Conservation (phyloP, 2,888 invertebrate genomes). For the Tetragonula carbonaria region DNA sequence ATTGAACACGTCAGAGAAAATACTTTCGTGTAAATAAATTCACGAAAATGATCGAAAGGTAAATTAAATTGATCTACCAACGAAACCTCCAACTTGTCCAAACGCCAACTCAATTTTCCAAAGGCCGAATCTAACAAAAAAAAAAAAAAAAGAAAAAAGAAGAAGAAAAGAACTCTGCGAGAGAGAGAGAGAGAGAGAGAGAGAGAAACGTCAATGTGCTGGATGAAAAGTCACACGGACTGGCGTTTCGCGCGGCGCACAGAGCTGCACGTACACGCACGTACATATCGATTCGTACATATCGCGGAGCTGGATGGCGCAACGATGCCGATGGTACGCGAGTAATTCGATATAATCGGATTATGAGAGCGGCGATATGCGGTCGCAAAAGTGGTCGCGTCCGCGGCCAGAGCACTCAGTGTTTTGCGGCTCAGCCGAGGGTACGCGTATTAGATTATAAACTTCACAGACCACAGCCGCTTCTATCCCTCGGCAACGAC, state of each 20-base stretch:
- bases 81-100: too few species aligned
- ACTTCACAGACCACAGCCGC: slow-evolving; percentile 81
- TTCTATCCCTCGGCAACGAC: slow-evolving; percentile 71
- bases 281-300: slow-evolving; percentile 66
- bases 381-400: slow-evolving; percentile 79
- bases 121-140: too few species aligned
- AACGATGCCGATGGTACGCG: slow-evolving; percentile 69
- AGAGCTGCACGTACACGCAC: slow-evolving; percentile 32
- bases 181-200: too few species aligned
- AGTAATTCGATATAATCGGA: slow-evolving; percentile 82
- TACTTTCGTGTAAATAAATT: too few species aligned
- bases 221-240: slow-evolving; percentile 58
- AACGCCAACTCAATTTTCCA: too few species aligned
- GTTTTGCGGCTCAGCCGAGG: slow-evolving; percentile 76
- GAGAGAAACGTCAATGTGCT: background rate
- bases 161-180: too few species aligned
- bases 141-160: background rate
- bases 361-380: slow-evolving; percentile 80
- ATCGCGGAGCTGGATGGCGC: slow-evolving; percentile 27
- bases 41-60: too few species aligned
- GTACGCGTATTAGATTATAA: slow-evolving; percentile 82
- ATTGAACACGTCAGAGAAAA: too few species aligned
- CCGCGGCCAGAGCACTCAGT: slow-evolving; percentile 82
- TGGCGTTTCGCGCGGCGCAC: slow-evolving; percentile 31
- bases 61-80: too few species aligned